Percentiles rank a stretch among this genome's conserved stretches.
phyloP scores from a whole-genome alignment of 2,888 invertebrate species.

The Cephus spinipes region DNA sequence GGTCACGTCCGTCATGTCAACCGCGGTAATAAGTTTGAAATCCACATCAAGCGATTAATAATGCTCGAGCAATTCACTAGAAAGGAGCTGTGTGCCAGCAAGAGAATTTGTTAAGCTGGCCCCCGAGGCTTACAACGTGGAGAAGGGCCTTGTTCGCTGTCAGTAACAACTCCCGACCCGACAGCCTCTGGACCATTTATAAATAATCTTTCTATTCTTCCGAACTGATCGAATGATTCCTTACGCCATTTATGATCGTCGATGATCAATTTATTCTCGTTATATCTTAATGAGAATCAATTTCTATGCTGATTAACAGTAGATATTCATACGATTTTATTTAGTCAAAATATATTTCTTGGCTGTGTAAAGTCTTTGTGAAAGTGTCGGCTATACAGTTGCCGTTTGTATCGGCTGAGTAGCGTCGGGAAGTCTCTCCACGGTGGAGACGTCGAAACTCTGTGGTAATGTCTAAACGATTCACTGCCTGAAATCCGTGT shows the following conservation, averaged over 20 bases:
- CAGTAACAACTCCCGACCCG: conserved; percentile 54
- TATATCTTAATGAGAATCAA: no score
- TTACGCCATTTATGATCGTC: no score
- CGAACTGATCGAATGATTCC: no score
- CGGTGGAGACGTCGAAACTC: conserved; percentile 28
- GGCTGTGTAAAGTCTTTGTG: no score
- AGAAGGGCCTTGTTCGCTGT: conserved; percentile 58
- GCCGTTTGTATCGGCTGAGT: not conserved
- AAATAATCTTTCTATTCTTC: conserved; percentile 36
- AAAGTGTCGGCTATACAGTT: no score
- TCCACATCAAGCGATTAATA: conserved; percentile 64
- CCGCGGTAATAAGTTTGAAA: conserved; percentile 61
- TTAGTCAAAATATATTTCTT: no score
- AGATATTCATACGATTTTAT: no score
- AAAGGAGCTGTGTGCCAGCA: conserved; percentile 50
- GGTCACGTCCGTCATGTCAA: conserved; percentile 56
- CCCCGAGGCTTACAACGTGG: conserved; percentile 43
- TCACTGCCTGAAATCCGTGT: conserved; percentile 31
- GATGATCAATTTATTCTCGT: no score
- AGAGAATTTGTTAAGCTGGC: conserved; percentile 53
- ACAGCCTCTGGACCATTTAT: conserved; percentile 32
- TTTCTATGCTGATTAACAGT: no score
- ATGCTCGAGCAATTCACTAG: conserved; percentile 59
- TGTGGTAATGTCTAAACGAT: conserved; percentile 36
- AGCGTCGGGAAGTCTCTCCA: not conserved